A percentile compares a stretch with the other conserved stretches of the same genome.
Evolutionary conservation across 2,888 invertebrate genomes (phyloP).

Genomic region (Ellobium chinense): DNA sequence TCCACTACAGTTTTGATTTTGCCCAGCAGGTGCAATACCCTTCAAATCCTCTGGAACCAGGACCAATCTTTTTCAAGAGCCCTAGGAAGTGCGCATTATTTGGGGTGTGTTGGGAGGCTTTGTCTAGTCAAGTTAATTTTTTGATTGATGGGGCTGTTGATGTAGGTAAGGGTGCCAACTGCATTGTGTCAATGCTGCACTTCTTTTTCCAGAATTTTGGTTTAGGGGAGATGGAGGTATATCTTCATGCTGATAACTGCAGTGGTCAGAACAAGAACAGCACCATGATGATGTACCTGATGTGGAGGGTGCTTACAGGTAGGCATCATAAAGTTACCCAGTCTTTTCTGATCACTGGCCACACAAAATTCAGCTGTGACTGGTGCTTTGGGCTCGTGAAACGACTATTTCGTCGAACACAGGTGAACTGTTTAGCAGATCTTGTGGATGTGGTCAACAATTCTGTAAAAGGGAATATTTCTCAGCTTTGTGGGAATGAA

Average conservation of each 20-base stretch:
- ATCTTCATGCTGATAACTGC: constrained; percentile 41
- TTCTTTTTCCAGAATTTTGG: constrained; percentile 2
- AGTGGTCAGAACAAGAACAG: constrained; percentile 17
- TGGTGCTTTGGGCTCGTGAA: constrained; percentile 51
- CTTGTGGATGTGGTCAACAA: constrained; percentile 26
- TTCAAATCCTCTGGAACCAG: not conserved
- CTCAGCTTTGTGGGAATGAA: constrained; percentile 42
- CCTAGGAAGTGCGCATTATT: constrained; percentile 25
- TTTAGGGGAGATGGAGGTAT: not conserved
- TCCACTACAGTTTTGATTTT: constrained; percentile 35
- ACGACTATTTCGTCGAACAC: constrained; percentile 17
- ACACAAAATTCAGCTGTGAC: constrained; percentile 50
- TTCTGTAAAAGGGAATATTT: not conserved
- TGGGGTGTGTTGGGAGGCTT: constrained; percentile 14
- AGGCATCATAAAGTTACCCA: constrained; percentile 14
- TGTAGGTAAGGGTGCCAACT: not conserved
- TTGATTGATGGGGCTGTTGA: not conserved
- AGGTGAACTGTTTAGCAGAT: constrained; percentile 46
- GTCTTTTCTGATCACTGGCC: constrained; percentile 42
- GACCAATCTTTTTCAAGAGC: constrained; percentile 38
- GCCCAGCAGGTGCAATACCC: constrained; percentile 29
- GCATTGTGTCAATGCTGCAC: not conserved
- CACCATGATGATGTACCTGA: not conserved
- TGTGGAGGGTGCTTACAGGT: constrained; percentile 3
- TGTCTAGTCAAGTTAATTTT: not conserved